phyloP scores from a whole-genome alignment of 2,113 vertebrate genomes.

The Pelecanoides urinatrix region DNA sequence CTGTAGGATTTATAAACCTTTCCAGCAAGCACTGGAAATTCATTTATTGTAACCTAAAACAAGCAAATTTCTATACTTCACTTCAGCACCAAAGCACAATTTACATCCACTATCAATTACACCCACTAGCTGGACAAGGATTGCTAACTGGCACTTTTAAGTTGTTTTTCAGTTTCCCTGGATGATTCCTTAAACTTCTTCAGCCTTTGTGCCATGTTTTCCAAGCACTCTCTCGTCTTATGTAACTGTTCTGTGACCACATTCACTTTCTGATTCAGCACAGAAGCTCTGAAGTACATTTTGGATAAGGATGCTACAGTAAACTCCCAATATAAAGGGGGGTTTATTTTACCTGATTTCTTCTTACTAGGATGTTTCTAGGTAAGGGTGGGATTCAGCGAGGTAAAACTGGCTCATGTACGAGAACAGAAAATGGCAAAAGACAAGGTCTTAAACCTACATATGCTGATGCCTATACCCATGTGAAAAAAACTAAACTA shows the following conservation, averaged over 20 bases:
- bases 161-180: no score
- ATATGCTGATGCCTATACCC: not conserved
- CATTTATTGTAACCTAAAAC: not conserved
- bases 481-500: not conserved
- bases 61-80: not conserved
- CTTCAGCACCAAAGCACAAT: not conserved
- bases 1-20: not conserved
- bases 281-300: not conserved
- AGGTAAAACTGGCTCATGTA: not conserved
- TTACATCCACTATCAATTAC: not conserved
- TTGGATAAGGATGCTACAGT: not conserved
- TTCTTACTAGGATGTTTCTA: not conserved
- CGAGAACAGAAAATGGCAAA: not conserved
- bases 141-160: not conserved
- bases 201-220: no score
- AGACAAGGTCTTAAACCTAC: not conserved
- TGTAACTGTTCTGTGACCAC: no score
- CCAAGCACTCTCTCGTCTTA: no score
- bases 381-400: not conserved
- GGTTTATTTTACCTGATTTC: not conserved
- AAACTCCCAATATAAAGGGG: not conserved
- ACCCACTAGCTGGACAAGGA: not conserved
- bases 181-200: no score
- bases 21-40: not conserved
- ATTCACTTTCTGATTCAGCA: no score